These are phyloP conservation scores for Meiosimyza platycephala DNA, from an alignment of 2,888 invertebrate genomes.

Conservation along the genomic window DNA sequence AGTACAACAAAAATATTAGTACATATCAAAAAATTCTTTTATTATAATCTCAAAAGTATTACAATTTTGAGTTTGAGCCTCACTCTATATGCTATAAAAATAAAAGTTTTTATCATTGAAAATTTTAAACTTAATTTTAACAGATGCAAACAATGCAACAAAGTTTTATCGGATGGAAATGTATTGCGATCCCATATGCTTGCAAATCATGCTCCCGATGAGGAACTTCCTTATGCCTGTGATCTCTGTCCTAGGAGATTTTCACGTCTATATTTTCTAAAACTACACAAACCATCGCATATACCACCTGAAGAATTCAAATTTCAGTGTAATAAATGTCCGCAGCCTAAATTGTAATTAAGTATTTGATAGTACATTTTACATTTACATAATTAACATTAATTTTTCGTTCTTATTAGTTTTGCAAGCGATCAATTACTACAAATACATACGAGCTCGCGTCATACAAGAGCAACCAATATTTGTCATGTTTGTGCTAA, in stretches of 20 bases:
- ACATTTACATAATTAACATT: not conserved
- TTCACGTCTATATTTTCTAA: constrained; percentile 59
- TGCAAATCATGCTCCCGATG: constrained; percentile 61
- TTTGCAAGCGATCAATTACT: constrained; percentile 63
- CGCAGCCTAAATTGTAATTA: constrained; percentile 45
- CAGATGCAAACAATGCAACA: constrained; percentile 63
- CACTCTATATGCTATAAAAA: too few species aligned
- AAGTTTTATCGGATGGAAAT: constrained; percentile 62
- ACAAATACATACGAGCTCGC: constrained; percentile 60
- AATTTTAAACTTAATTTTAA: too few species aligned
- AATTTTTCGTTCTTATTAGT: constrained; percentile 43
- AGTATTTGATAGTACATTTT: not conserved
- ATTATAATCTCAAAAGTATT: too few species aligned
- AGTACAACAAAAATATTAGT: too few species aligned
- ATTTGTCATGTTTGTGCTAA: constrained; percentile 66
- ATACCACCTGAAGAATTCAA: constrained; percentile 57
- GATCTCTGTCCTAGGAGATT: constrained; percentile 63
- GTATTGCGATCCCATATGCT: constrained; percentile 61
- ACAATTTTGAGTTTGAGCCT: too few species aligned
- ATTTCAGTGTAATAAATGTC: constrained; percentile 56
- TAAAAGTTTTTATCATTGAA: too few species aligned
- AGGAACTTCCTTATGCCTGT: constrained; percentile 60
- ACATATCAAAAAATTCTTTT: too few species aligned
- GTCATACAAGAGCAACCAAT: constrained; percentile 61
- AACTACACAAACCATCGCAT: constrained; percentile 62